Evolutionary conservation across 2,888 invertebrate species (phyloP), one percentile per base, ranked within the genome.

Genomic region (Drosophila colorata): DNA sequence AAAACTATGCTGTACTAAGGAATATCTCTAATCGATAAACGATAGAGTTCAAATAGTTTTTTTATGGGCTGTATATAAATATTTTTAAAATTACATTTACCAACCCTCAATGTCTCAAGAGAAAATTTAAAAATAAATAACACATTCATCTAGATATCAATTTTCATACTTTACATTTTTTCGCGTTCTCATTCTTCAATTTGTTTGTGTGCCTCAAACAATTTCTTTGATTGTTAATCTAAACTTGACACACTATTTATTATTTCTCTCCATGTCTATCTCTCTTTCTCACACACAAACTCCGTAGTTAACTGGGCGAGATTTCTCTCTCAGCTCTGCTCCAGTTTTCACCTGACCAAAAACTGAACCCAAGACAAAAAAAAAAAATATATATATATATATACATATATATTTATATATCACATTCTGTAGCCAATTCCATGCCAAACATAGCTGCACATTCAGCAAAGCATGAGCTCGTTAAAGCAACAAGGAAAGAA

Each of bases 311-410:
- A 33, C 33, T 33, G 28, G 28, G 51, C 44, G 11, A 28, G 38
- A 14, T 72, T 72, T 72, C 56, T 23, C 56, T 48, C n/a, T 44
- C 38, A 13, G 20, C 63, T 28, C 9, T 61, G 87, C 69, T 71
- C 78, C 47, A 81, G 71, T 81, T 81, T 81, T 74, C 81, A 77
- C 81, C 80, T 70, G 78, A 41, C 37, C 40, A 70, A 58, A 56
- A 65, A 47, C 14, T 41, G 7, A 69, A 23, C 9, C 8, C 18
- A 35, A 51, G 43, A 40, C 28, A 49, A 67, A 53, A n/a, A 66
- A 53, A n/a, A n/a, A n/a, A n/a, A n/a, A n/a, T n/a, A n/a, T n/a
- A n/a, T n/a, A n/a, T n/a, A 33, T 11, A n/a, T 28, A 43, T 11
- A 23, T 31, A 25, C 2, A 28, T 9, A 28, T 9, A 28, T 28